Evolutionary conservation across 2,113 vertebrate genomes (phyloP).

Genomic region (Lichenostomus cassidix): DNA sequence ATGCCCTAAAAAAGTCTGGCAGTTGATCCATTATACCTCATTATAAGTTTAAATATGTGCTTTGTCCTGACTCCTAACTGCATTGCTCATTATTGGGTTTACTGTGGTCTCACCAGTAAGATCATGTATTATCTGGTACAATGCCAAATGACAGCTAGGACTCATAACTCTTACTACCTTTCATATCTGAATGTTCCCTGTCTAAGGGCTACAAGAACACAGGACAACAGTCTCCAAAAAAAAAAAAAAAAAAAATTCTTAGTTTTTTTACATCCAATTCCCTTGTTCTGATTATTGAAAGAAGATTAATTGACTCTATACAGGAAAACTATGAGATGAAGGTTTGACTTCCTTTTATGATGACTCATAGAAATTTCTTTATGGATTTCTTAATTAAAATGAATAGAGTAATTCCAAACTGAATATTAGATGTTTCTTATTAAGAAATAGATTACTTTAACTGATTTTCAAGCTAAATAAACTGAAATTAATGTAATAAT

Average conservation of each 20-base stretch:
- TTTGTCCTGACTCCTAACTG: background rate
- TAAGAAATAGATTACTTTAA: background rate
- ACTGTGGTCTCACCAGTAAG: background rate
- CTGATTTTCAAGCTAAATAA: background rate
- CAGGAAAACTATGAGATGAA: background rate
- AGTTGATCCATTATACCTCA: background rate
- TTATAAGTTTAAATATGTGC: background rate
- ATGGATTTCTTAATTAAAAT: background rate
- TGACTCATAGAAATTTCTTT: background rate
- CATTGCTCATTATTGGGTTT: background rate
- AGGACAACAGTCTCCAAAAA: background rate
- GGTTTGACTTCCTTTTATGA: background rate
- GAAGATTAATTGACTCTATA: background rate
- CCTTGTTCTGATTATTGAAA: background rate
- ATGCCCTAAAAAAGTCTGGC: background rate
- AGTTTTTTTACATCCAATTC: background rate
- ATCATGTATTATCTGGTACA: background rate
- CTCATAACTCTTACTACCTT: background rate
- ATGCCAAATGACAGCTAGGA: background rate
- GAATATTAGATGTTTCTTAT: background rate
- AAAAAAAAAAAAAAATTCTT: background rate
- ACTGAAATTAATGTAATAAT: background rate
- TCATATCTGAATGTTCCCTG: background rate
- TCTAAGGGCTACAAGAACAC: background rate
- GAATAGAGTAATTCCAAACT: background rate